Base-by-base conservation (phyloP, 2,888 invertebrate genomes). In the Lissonota sp. region DNA sequence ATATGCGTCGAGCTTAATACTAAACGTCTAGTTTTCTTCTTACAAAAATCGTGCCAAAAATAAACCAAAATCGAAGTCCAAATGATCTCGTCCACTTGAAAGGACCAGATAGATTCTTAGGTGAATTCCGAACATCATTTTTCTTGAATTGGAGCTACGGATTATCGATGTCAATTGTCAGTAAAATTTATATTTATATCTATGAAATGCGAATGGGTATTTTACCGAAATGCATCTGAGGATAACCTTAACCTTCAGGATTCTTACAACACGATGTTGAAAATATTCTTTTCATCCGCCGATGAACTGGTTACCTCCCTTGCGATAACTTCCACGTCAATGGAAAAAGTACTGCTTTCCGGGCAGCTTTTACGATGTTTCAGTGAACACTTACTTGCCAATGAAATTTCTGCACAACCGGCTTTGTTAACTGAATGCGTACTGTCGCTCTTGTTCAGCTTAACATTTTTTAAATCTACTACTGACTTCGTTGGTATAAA, bases 391-490 rank as follows among this genome's bases (percentile, higher is more conserved):
- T 39, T 26, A 39, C 8, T 75, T 14, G 66, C 73, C 16, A 16
- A 55, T 1, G 44, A 39, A 39, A 73, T 46, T 57, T 73, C 57
- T 3, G 51, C 12, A 7, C 12, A 53, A n/a, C 62, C 57, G 5
- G 49, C 51, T 16, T 71, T 66, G 14, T 46, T 42, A 5, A 69
- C 46, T 49, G 80, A 80, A 57, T 42, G 62, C 12, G 58, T 57
- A 60, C 71, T 82, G 10, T 88, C 87, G 5, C 64, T 79, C 0
- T 86, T 79, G 44, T 82, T 75, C 1, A 83, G 40, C 2, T 82
- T 83, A 64, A 85, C 88, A 14, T 80, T 86, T 12, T 84, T 80
- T 4, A 88, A 72, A 67, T 87, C 87, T 55, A 86, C 82, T 5
- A 69, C 83, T 5, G 84, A 49, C 0, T 84, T 60, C 5, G 83